phyloP scores from a whole-genome alignment of 2,888 invertebrate species.

The Heliconius aoede region DNA sequence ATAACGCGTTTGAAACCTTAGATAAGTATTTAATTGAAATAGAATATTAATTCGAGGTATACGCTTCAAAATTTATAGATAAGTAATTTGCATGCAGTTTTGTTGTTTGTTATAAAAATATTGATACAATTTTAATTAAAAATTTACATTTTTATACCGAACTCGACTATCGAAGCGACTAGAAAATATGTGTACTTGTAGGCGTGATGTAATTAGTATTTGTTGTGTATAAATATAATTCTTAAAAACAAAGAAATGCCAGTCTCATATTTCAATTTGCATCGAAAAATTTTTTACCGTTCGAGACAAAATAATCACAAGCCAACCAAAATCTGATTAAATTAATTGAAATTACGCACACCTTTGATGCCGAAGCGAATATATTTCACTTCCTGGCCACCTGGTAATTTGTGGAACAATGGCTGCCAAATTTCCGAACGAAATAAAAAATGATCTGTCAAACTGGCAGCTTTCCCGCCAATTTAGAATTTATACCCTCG shows the following conservation, averaged over 20 bases:
- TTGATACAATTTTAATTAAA: background rate
- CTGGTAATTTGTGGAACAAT: conserved; percentile 76
- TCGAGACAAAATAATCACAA: conserved; percentile 16
- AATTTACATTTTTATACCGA: background rate
- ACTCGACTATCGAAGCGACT: background rate
- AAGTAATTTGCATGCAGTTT: background rate
- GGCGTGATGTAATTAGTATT: background rate
- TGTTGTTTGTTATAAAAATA: background rate
- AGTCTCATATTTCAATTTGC: background rate
- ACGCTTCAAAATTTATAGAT: too few species aligned
- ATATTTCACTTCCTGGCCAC: conserved; percentile 72
- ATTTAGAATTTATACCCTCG: conserved; percentile 74
- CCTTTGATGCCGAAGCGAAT: conserved; percentile 40
- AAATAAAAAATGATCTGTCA: conserved; percentile 81
- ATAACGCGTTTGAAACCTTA: conserved; percentile 23
- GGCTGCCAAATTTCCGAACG: conserved; percentile 70
- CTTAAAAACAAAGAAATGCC: background rate
- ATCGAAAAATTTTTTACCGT: background rate
- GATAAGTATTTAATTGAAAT: background rate
- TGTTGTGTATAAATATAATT: background rate
- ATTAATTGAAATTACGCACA: conserved; percentile 39
- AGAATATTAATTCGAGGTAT: background rate
- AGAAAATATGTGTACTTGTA: background rate
- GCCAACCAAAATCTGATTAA: conserved; percentile 32
- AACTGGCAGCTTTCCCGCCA: conserved; percentile 76